Evolutionary conservation across 2,113 vertebrate genomes (phyloP).

Genomic region (Casuarius casuarius): DNA sequence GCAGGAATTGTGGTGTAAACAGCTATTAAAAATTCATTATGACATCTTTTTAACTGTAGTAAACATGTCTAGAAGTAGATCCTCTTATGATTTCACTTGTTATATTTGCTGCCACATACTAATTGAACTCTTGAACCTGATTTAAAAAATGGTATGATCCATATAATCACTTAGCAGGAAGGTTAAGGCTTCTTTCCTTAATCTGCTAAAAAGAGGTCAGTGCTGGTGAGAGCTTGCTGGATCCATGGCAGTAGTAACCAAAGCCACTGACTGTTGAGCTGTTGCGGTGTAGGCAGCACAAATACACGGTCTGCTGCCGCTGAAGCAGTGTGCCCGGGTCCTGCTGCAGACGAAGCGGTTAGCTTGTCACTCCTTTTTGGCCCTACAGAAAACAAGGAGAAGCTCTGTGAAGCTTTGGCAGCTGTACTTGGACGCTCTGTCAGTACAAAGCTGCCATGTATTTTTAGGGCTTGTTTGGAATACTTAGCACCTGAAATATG

Average conservation of each 20-base stretch:
- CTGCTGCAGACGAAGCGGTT: neutral
- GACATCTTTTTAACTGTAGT: conserved; percentile 68
- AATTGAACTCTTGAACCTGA: conserved; percentile 62
- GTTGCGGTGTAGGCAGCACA: neutral
- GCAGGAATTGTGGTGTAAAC: conserved; percentile 66
- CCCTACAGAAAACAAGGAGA: neutral
- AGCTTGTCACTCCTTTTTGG: neutral
- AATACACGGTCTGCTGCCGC: neutral
- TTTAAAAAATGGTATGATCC: neutral
- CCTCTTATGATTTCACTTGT: conserved; percentile 23
- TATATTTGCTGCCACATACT: conserved; percentile 21
- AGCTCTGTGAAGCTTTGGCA: neutral
- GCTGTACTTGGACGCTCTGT: neutral
- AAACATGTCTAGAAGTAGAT: conserved; percentile 64
- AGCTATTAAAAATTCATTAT: conserved; percentile 72
- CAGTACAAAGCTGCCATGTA: neutral
- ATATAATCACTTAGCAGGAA: neutral
- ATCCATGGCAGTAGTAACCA: accelerated
- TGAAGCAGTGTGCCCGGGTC: accelerated
- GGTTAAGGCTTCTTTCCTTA: neutral
- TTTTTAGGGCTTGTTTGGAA: conserved; percentile 12
- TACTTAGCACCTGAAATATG: neutral
- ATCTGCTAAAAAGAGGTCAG: neutral
- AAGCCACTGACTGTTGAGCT: neutral
- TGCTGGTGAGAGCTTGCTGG: neutral